Evolutionary conservation across 1,140 invertebrate species (phyloP), one percentile per base, ranked within the genome.

Genomic region (Drosophila lacteicornis): DNA sequence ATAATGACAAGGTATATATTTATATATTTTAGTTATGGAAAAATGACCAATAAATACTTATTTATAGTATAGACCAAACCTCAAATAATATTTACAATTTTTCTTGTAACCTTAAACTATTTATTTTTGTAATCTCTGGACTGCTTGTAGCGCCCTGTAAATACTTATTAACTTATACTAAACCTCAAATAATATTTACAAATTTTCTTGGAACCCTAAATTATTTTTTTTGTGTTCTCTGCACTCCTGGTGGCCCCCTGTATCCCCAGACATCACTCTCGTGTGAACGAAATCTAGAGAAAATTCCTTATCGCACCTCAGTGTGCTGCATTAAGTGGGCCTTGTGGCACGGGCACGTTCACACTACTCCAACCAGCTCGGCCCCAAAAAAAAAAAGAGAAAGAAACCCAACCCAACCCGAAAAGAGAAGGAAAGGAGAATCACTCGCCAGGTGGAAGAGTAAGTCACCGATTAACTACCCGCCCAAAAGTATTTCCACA

Each of bases 241-340:
- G 33, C 2, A 36, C 4, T 7, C 27, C 17, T 15, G 3, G 50
- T 4, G 13, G 0, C 45, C 78, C 78, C 80, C 85, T 90, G 85
- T 88, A 50, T 47, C 36, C 69, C 62, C 62, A 51, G 61, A 75
- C 74, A 76, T 76, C 66, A 68, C 74, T 69, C 79, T 55, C 65
- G 51, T 60, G 55, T 63, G 57, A 61, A 46, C 53, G 42, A 88
- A 88, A 88, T 90, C 80, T 90, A 79, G 65, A 79, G 65, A 55
- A 90, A 88, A 88, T 88, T 90, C 85, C 85, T 88, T 88, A 88
- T 88, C 85, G 80, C 84, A 83, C 83, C 83, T 87, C 73, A 83
- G 84, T 70, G 83, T 80, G 84, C 62, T 79, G 83, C 83, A 87
- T 87, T 88, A 87, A 87, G 84, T 87, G 83, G 80, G 80, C 83